Evolutionary conservation across 2,888 invertebrate genomes (phyloP).

Genomic region (Clostera curtula): DNA sequence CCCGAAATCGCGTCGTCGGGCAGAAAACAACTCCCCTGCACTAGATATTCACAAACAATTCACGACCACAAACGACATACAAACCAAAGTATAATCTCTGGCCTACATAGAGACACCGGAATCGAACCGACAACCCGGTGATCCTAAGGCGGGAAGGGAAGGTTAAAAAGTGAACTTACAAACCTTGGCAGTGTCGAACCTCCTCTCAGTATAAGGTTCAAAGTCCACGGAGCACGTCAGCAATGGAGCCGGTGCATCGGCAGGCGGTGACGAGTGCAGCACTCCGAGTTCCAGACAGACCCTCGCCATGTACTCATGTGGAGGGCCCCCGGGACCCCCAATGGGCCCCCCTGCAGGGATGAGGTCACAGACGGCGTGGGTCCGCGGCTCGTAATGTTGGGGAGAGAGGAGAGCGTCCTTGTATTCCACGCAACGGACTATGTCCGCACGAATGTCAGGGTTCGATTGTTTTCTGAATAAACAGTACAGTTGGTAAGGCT

Average conservation of each 20-base stretch:
- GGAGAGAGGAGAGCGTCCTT: constrained; percentile 42
- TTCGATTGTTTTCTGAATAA: constrained; percentile 49
- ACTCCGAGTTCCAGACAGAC: constrained; percentile 75
- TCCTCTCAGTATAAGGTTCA: constrained; percentile 44
- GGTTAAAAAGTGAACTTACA: too few species aligned
- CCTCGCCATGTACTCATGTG: constrained; percentile 52
- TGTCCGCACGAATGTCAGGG: constrained; percentile 61
- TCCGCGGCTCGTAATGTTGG: constrained; percentile 33
- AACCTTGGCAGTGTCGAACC: constrained; percentile 42
- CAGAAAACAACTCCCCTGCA: too few species aligned
- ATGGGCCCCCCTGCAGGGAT: constrained; percentile 33
- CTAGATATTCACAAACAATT: too few species aligned
- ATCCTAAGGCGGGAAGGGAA: too few species aligned
- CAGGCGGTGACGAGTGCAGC: constrained; percentile 33
- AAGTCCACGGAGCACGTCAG: constrained; percentile 52
- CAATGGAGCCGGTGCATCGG: constrained; percentile 13
- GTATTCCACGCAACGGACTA: constrained; percentile 66
- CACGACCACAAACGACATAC: too few species aligned
- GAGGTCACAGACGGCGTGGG: constrained; percentile 57
- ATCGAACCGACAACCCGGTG: too few species aligned
- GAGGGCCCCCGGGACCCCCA: constrained; percentile 9
- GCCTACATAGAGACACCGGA: too few species aligned
- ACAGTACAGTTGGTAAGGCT: too few species aligned
- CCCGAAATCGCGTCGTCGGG: too few species aligned
- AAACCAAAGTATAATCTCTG: too few species aligned